Conservation (phyloP, 2,113 vertebrate species). For the Equus przewalskii region DNA sequence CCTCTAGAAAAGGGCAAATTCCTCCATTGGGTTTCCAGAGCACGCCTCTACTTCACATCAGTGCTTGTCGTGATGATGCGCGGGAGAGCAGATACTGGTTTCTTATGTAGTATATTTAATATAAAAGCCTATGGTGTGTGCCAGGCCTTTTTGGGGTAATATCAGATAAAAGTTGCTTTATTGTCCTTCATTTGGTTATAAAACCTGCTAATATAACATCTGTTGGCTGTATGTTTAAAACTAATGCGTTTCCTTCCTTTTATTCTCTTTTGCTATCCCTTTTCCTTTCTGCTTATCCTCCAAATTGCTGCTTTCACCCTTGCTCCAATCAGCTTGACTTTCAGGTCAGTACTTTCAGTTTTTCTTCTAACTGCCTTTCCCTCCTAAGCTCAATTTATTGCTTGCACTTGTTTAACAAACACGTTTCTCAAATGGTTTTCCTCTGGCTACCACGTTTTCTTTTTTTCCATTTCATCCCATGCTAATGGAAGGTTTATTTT, state of each 20-base stretch:
- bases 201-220: slow-evolving; percentile 85
- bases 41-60: slow-evolving; percentile 19
- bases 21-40: background rate
- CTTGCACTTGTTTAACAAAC: slow-evolving; percentile 79
- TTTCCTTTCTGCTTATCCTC: slow-evolving; percentile 87
- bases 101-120: background rate
- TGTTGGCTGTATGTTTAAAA: slow-evolving; percentile 87
- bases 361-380: slow-evolving; percentile 78
- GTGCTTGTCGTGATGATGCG: background rate
- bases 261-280: slow-evolving; percentile 88
- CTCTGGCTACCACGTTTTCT: slow-evolving; percentile 69
- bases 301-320: slow-evolving; percentile 88
- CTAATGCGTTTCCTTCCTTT: slow-evolving; percentile 89
- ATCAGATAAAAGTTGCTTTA: slow-evolving; percentile 59
- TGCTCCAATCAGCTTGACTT: slow-evolving; percentile 94
- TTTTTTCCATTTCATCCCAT: slow-evolving; percentile 70
- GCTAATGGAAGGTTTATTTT: slow-evolving; percentile 67
- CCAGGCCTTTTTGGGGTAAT: background rate
- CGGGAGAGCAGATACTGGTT: background rate
- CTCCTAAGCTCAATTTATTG: slow-evolving; percentile 81
- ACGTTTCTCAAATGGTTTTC: slow-evolving; percentile 77
- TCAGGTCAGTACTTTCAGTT: slow-evolving; percentile 92
- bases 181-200: slow-evolving; percentile 60
- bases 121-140: background rate
- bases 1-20: background rate